Base-by-base conservation (phyloP, 2,888 invertebrate species). In the Abscondita cerata region DNA sequence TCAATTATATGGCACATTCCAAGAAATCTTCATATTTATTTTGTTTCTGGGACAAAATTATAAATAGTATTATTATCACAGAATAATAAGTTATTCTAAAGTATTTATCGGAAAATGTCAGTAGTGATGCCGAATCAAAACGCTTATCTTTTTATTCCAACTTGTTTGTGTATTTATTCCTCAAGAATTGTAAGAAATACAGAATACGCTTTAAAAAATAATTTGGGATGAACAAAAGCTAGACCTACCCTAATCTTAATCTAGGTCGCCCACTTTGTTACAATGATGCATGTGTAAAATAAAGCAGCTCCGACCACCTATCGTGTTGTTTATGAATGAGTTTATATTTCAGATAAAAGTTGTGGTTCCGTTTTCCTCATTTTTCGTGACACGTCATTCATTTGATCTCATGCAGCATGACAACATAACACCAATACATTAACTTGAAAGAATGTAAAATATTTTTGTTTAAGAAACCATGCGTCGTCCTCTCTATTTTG, bases 191-290 rank as follows among this genome's bases (percentile, higher is more conserved):
- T 25, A 4, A 25, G 33, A 40, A 58, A 57, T 60, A 52, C 51
- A 57, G 63, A 59, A 62, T 65, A 64, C 67, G 66, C 60, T 60
- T 47, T 54, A 55, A 69, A 65, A 69, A 68, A 68, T 68, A 68
- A 69, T 69, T 69, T 63, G 66, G 67, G 65, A 67, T 65, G 65
- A 68, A 65, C 65, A 67, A 63, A 58, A 57, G 59, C 62, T 46
- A 62, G 68, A 70, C 69, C 70, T 70, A 69, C 70, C 69, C 69
- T 67, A 70, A 70, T 65, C 62, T 64, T 67, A 66, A 70, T 69
- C 67, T 68, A 64, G 69, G 69, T 70, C 70, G 69, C 66, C 66
- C 64, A 68, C 67, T 68, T 61, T 65, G 66, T 53, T 57, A 62
- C 66, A 67, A 62, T 64, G 62, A 59, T 65, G 65, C 65, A 68